phyloP scores from a whole-genome alignment of 2,888 invertebrate genomes.

The Cantharis nigra region DNA sequence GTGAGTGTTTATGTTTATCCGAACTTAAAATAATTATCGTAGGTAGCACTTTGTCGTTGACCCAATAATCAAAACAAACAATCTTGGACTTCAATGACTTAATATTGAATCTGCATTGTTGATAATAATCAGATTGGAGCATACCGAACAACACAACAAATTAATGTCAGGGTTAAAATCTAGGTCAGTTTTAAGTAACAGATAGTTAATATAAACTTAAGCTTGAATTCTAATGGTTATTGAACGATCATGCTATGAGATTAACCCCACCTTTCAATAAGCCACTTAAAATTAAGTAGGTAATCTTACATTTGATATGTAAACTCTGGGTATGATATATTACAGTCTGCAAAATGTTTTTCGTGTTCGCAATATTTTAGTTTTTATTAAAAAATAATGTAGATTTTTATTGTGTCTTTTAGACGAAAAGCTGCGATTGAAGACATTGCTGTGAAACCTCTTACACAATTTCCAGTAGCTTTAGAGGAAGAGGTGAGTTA shows the following conservation, averaged over 20 bases:
- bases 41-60: background rate
- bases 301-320: background rate
- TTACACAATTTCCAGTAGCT: conserved; percentile 84
- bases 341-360: background rate
- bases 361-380: background rate
- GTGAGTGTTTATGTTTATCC: background rate
- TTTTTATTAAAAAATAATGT: background rate
- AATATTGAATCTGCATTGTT: no score
- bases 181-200: background rate
- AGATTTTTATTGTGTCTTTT: conserved; percentile 46
- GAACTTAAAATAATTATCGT: background rate
- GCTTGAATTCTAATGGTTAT: background rate
- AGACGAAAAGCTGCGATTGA: conserved; percentile 74
- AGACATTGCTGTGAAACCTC: conserved; percentile 87
- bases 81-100: background rate
- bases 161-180: background rate
- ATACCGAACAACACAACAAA: background rate
- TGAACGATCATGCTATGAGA: background rate
- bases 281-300: background rate
- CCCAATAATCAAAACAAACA: background rate
- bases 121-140: background rate
- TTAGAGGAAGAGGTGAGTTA: conserved; percentile 79
- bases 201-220: background rate
- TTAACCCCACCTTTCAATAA: background rate
- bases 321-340: background rate